Evolutionary conservation across 2,797 vertebrate genomes (phyloP).

Genomic region (Limosa lapponica): DNA sequence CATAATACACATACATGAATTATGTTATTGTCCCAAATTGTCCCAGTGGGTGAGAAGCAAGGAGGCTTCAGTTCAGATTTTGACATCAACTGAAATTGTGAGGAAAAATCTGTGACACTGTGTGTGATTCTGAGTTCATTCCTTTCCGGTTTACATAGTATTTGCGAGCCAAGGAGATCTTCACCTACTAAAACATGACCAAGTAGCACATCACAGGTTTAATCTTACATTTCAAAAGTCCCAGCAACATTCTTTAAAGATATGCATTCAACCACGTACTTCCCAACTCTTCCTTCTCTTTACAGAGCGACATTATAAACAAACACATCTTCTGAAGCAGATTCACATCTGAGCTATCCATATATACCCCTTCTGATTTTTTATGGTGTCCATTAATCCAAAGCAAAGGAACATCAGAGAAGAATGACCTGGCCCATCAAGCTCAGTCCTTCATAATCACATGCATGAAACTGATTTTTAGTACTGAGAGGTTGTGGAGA

Average conservation of each 20-base stretch:
- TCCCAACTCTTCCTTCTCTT: neutral
- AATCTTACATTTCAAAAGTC: neutral
- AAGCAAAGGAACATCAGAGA: neutral
- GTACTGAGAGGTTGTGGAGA: neutral
- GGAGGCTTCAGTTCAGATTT: neutral
- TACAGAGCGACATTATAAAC: neutral
- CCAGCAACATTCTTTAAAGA: neutral
- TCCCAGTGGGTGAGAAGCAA: neutral
- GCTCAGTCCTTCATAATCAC: neutral
- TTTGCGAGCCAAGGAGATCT: neutral
- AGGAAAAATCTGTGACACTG: neutral
- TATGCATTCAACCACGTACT: neutral
- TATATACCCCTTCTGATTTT: neutral
- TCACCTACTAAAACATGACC: neutral
- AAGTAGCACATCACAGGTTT: neutral
- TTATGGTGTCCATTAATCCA: neutral
- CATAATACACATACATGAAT: rapidly evolving
- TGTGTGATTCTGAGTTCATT: neutral
- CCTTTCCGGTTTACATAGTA: neutral
- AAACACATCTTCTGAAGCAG: neutral
- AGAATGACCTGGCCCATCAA: neutral
- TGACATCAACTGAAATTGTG: neutral
- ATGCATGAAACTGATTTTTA: neutral
- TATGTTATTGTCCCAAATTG: neutral
- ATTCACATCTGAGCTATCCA: neutral